A percentile compares a stretch with the other conserved stretches of the same genome.
Conservation (phyloP, 2,113 vertebrate species). For the Rhombomys opimus region DNA sequence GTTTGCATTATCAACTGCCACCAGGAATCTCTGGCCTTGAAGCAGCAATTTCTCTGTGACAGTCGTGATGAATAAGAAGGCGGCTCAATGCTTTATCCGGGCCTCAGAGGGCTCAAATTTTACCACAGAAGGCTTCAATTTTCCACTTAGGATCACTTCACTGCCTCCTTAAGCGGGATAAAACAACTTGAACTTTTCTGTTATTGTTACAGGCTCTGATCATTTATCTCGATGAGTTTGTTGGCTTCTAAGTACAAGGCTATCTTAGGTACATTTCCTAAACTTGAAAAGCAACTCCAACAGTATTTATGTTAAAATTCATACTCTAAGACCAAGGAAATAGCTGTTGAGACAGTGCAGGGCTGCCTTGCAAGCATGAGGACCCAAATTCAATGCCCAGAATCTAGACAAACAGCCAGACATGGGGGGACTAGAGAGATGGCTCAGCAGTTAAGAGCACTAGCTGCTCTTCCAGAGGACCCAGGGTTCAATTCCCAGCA, state of each 20-base stretch:
- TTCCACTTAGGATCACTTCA: conserved; percentile 69
- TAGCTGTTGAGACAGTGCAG: neutral
- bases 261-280: conserved; percentile 32
- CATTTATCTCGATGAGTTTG: conserved; percentile 46
- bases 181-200: conserved; percentile 69
- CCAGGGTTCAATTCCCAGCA: too few species aligned
- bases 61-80: conserved; percentile 77
- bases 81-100: conserved; percentile 64
- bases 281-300: conserved; percentile 28
- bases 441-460: too few species aligned
- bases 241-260: conserved; percentile 44
- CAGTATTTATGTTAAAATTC: conserved; percentile 11
- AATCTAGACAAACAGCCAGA: neutral
- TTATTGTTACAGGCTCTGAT: conserved; percentile 66
- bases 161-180: conserved; percentile 56
- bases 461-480: too few species aligned
- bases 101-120: conserved; percentile 71
- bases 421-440: too few species aligned
- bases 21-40: conserved; percentile 74
- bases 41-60: conserved; percentile 75
- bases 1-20: conserved; percentile 81
- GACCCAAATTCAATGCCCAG: neutral
- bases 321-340: neutral
- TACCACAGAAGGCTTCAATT: conserved; percentile 74
- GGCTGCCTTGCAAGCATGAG: neutral